A percentile compares a stretch with the other conserved stretches of the same genome.
phyloP scores from a whole-genome alignment of 2,888 invertebrate genomes.

The Mamestra brassicae region DNA sequence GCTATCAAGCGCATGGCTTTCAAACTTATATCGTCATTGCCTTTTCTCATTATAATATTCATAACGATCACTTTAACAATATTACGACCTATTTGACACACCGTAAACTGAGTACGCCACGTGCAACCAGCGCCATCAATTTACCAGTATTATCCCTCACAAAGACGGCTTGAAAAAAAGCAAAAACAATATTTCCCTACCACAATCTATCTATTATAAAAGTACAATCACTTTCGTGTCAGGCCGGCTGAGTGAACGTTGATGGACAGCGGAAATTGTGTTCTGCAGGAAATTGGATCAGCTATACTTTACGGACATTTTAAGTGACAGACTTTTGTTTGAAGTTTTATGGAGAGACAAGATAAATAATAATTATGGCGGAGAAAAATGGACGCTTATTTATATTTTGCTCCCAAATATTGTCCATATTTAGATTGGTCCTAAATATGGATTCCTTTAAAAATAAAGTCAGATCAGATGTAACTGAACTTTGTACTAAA shows the following conservation, averaged over 20 bases:
- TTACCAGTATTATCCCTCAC: background rate
- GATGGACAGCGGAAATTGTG: slow-evolving; percentile 53
- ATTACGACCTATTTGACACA: no score
- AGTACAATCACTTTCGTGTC: slow-evolving; percentile 51
- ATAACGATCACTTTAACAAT: background rate
- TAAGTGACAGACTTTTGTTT: slow-evolving; percentile 34
- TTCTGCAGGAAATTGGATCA: slow-evolving; percentile 37
- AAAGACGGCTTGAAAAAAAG: background rate
- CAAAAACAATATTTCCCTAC: slow-evolving; percentile 18
- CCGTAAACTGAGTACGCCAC: background rate
- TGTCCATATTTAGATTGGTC: background rate
- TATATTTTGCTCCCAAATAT: background rate
- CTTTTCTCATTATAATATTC: no score
- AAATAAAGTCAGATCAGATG: no score
- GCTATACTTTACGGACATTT: slow-evolving; percentile 22
- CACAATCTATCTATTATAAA: slow-evolving; percentile 37
- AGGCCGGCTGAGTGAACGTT: slow-evolving; percentile 29
- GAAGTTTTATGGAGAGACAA: background rate
- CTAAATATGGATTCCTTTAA: background rate
- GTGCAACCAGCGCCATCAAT: background rate
- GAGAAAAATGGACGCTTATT: background rate
- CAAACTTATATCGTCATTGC: no score
- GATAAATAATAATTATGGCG: background rate
- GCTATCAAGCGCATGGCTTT: no score
- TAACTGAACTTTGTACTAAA: no score